A percentile compares a stretch with the other conserved stretches of the same genome.
Conservation (phyloP, 2,797 vertebrate genomes). For the Cuniculus paca region DNA sequence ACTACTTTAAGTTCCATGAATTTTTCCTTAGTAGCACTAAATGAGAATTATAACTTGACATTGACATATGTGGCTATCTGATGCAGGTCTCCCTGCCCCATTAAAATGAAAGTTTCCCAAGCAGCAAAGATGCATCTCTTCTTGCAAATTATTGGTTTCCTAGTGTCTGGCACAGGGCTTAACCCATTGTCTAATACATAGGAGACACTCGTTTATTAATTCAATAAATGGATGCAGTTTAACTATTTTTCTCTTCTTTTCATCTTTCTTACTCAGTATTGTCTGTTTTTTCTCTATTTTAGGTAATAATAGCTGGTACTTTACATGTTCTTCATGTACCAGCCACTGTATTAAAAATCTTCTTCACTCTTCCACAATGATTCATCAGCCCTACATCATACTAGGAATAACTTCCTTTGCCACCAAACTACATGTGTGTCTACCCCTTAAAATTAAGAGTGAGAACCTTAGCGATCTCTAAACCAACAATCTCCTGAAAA, state of each 20-base stretch:
- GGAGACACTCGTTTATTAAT: background rate
- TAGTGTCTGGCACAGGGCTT: background rate
- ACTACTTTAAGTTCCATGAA: background rate
- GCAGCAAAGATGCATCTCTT: background rate
- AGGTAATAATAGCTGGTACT: too few species aligned
- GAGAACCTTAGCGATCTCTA: background rate
- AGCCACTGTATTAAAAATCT: background rate
- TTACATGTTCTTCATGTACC: too few species aligned
- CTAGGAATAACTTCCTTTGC: background rate
- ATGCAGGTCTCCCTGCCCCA: background rate
- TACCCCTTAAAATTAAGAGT: background rate
- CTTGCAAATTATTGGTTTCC: background rate
- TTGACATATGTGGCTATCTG: background rate
- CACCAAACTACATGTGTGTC: background rate
- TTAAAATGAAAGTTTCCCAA: background rate
- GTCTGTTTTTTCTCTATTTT: slow-evolving; percentile 14
- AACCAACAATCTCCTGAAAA: background rate
- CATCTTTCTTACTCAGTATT: background rate
- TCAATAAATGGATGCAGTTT: background rate
- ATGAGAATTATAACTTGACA: background rate
- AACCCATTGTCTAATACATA: background rate
- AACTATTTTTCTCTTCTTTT: slow-evolving; percentile 16
- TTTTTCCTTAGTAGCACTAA: background rate
- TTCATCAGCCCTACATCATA: background rate
- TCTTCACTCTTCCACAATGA: background rate